Base-by-base conservation (phyloP, 2,797 vertebrate genomes). In the Argyrosomus regius region DNA sequence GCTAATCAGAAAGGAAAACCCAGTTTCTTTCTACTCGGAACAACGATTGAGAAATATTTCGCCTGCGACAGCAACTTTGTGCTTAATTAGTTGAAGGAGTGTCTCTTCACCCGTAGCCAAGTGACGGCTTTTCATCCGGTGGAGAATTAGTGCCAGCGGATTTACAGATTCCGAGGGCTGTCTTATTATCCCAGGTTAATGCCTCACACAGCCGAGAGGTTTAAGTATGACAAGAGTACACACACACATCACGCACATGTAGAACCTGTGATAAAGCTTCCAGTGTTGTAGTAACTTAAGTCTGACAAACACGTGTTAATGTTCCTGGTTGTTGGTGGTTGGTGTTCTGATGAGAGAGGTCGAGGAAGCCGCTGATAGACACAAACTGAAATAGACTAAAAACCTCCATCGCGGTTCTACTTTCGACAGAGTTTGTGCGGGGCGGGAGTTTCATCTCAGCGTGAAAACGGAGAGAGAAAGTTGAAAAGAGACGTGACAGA, bases 91-190 rank as follows among this genome's bases (percentile, higher is more conserved):
- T 12, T 52, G 53, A 60, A 76, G 54, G 57, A 79, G 53, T 39
- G n/a, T 82, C 80, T 80, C 77, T 80, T 68, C 67, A 78, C 72
- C 41, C 59, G 5, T 3, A 50, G 72, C 79, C 72, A 46, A 76
- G 65, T n/a, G 60, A 22, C 45, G 13, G 61, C 66, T 54, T 78
- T 60, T 78, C 60, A 78, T 80, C 65, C 49, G 62, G 61, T 1
- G 60, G 16, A 69, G 74, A 85, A 81, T 82, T 80, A 78, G 75
- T 67, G 77, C 67, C 78, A 56, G 59, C 53, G 80, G 86, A 85
- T 89, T 86, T 82, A 63, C 41, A 39, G n/a, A 85, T 60, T 84
- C 72, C 57, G 26, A 3, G 22, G 7, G 28, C 62, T 62, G 72
- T 22, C 61, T 52, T 75, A 69, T 80, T 71, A 78, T 86, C 72